These are phyloP conservation scores for Balearica regulorum DNA, from an alignment of 2,797 vertebrate species.

Conservation along the genomic window DNA sequence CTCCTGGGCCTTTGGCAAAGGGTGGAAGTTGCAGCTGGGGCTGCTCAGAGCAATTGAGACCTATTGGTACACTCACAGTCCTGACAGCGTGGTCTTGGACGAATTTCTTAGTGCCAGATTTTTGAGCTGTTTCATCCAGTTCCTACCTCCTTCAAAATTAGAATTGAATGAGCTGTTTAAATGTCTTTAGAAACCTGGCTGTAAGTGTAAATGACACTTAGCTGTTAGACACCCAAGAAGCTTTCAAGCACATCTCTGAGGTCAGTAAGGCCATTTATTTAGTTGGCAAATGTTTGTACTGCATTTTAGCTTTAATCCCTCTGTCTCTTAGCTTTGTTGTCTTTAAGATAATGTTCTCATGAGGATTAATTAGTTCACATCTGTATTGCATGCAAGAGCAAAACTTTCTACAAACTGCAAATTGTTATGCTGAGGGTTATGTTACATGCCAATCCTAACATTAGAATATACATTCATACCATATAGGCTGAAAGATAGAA, in stretches of 20 bases:
- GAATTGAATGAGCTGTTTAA: neutral
- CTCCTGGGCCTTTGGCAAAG: neutral
- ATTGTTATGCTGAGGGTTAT: neutral
- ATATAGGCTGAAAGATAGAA: neutral
- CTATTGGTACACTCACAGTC: neutral
- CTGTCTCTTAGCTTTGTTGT: neutral
- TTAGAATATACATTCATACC: neutral
- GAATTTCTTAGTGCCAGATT: neutral
- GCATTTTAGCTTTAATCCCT: neutral
- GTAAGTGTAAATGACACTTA: neutral
- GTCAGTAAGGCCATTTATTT: neutral
- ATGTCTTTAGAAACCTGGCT: neutral
- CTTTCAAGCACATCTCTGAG: neutral
- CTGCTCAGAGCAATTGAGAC: neutral
- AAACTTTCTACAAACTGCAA: neutral
- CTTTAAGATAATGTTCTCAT: neutral
- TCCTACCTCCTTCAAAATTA: neutral
- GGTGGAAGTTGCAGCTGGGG: neutral
- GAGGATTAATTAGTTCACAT: neutral
- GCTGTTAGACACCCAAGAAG: neutral
- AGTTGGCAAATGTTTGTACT: neutral
- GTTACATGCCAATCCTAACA: neutral
- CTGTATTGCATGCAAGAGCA: rapidly evolving
- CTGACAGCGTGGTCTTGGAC: neutral
- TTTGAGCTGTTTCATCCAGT: neutral